Base-by-base conservation (phyloP, 1,140 invertebrate species). In the Muscidifurax raptorellus region DNA sequence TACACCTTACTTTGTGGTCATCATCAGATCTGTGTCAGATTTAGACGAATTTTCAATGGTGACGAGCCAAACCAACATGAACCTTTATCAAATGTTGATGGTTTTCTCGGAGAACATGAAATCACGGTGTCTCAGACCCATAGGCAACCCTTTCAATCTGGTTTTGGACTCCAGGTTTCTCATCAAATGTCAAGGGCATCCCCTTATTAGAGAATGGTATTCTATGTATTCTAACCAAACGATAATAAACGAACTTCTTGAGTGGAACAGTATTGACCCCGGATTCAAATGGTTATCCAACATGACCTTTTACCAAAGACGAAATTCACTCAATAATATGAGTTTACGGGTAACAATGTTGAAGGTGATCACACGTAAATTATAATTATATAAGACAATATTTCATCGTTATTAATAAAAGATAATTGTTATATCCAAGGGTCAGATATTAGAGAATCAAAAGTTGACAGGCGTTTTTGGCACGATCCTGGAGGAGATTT, bases 91-190 rank as follows among this genome's bases (percentile, higher is more conserved):
- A 40, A 12, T n/a, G 6, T 18, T 80, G 2, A 27, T 80, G 12
- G n/a, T 80, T 32, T 67, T 80, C 36, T 4, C 25, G 18, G 10
- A 15, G 0, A 40, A 40, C n/a, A n/a, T 59, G 25, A 32, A 28
- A 7, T 1, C 15, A 1, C 22, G 44, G 18, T 81, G 80, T 12
- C 5, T 22, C 7, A 81, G 52, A 10, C 80, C 80, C 1, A 3
- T 2, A 18, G 44, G 44, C 71, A 81, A 81, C 30, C 69, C 32
- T 28, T 81, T 81, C 25, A 47, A 81, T 81, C 10, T 81, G 44
- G 28, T 18, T 30, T 81, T 71, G 3, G 18, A 36, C 32, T 81
- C 78, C 9, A 27, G 3, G 18, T 10, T 44, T 9, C 22, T 80
- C 3, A 22, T 80, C 30, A 81, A 47, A 9, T 81, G 80, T 12